Evolutionary conservation across 2,888 invertebrate species (phyloP).

Genomic region (Calameuta idolon): DNA sequence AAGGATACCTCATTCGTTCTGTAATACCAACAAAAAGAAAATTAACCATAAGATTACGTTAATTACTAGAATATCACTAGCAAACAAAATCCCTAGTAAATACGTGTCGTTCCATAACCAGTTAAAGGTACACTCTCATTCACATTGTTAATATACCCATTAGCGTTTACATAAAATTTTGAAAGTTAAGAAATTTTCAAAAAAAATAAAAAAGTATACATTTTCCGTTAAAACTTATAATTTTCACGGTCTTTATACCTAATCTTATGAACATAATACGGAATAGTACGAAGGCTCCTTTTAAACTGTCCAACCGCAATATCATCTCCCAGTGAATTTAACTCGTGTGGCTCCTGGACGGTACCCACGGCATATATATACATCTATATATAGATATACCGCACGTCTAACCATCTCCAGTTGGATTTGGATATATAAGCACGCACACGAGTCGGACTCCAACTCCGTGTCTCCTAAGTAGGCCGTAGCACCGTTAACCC

Average conservation of each 20-base stretch:
- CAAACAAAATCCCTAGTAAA: neutral
- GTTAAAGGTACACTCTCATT: neutral
- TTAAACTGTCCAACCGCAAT: neutral
- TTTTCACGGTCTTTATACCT: neutral
- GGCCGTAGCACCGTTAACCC: constrained; percentile 65
- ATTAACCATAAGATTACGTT: neutral
- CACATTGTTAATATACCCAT: neutral
- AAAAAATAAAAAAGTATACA: too few relatives aligned
- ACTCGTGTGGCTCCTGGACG: neutral
- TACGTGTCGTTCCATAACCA: neutral
- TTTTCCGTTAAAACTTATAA: neutral
- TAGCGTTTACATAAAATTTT: neutral
- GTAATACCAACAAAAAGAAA: neutral
- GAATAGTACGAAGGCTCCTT: neutral
- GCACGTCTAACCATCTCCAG: neutral
- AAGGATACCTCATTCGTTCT: neutral
- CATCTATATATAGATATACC: neutral
- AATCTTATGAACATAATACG: neutral
- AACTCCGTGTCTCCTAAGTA: constrained; percentile 45
- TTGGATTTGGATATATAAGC: neutral
- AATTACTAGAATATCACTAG: neutral
- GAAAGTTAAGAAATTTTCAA: neutral
- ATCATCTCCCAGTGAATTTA: neutral
- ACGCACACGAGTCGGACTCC: neutral
- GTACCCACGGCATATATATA: neutral